Conservation (phyloP, 2,888 invertebrate species). For the Laothoe populi region DNA sequence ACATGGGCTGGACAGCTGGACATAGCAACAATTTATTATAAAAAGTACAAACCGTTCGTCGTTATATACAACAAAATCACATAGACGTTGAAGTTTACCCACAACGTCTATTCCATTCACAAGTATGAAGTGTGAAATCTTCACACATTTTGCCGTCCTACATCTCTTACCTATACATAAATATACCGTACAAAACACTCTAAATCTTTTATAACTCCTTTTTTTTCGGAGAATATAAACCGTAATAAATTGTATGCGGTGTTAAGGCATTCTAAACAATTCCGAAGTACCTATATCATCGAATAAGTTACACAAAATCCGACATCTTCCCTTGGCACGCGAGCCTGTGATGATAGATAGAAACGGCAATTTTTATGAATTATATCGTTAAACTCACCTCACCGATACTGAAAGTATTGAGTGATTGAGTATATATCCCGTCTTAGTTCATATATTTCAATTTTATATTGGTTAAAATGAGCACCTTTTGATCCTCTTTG, state of each 20-base stretch:
- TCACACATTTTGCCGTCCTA: not conserved
- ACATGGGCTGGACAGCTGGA: too few species aligned
- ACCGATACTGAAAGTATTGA: slow-evolving; percentile 8
- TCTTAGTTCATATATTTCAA: not conserved
- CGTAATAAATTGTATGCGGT: not conserved
- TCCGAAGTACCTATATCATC: not conserved
- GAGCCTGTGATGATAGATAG: not conserved
- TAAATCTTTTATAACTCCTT: not conserved
- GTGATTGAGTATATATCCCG: not conserved
- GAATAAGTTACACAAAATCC: not conserved
- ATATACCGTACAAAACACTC: not conserved
- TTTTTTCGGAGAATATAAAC: not conserved
- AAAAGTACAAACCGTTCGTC: too few species aligned
- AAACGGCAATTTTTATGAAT: slow-evolving; percentile 14
- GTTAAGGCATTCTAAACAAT: slow-evolving; percentile 2
- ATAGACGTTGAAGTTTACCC: too few species aligned
- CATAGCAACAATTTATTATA: too few species aligned
- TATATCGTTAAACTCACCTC: slow-evolving; percentile 1
- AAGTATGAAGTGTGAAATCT: not conserved
- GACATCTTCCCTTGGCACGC: slow-evolving; percentile 19
- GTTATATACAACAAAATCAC: too few species aligned
- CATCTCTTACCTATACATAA: too few species aligned
- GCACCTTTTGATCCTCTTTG: not conserved
- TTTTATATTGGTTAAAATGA: not conserved
- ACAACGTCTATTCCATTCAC: too few species aligned